These are phyloP conservation scores for Brachynemurus nebulosus DNA, from an alignment of 2,888 invertebrate genomes.

Conservation along the genomic window DNA sequence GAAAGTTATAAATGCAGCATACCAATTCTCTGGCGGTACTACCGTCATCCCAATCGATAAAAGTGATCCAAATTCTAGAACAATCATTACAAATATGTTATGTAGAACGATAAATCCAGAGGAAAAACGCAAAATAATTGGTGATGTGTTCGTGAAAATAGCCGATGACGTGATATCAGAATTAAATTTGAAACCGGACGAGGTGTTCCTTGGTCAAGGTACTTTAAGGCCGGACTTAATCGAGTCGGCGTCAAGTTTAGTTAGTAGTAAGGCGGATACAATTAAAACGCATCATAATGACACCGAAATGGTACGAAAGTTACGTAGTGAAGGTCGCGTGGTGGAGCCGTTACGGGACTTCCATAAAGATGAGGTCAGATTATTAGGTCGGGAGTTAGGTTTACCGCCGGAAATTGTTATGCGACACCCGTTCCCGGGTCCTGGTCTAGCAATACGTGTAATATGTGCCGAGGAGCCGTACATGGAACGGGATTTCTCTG, in stretches of 20 bases:
- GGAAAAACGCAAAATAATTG: slow-evolving; percentile 96
- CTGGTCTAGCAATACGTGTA: slow-evolving; percentile 92
- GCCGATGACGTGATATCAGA: slow-evolving; percentile 82
- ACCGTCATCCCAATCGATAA: slow-evolving; percentile 56
- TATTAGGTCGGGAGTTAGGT: slow-evolving; percentile 79
- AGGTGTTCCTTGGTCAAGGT: slow-evolving; percentile 87
- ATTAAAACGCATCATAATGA: slow-evolving; percentile 99
- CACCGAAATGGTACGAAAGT: slow-evolving; percentile 77
- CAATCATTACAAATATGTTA: slow-evolving; percentile 64
- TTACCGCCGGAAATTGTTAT: slow-evolving; percentile 76
- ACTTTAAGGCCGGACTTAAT: slow-evolving; percentile 96
- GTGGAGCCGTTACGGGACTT: slow-evolving; percentile 98
- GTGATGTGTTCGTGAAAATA: slow-evolving; percentile 93
- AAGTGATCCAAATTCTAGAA: slow-evolving; percentile 37
- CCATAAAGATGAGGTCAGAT: slow-evolving; percentile 93
- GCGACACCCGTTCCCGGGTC: slow-evolving; percentile 97
- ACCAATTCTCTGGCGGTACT: slow-evolving; percentile 64
- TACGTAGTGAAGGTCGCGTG: slow-evolving; percentile 65
- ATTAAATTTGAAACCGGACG: slow-evolving; percentile 78
- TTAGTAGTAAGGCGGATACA: slow-evolving; percentile 78
- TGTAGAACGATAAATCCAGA: slow-evolving; percentile 85
- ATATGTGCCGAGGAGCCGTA: slow-evolving; percentile 92
- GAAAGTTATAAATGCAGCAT: slow-evolving; percentile 50
- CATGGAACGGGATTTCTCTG: slow-evolving; percentile 88
- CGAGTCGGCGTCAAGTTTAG: slow-evolving; percentile 81